Percentiles rank a stretch among this genome's conserved stretches.
phyloP scores from a whole-genome alignment of 92 coral and sea anemone genomes.

The Siderastrea radians region DNA sequence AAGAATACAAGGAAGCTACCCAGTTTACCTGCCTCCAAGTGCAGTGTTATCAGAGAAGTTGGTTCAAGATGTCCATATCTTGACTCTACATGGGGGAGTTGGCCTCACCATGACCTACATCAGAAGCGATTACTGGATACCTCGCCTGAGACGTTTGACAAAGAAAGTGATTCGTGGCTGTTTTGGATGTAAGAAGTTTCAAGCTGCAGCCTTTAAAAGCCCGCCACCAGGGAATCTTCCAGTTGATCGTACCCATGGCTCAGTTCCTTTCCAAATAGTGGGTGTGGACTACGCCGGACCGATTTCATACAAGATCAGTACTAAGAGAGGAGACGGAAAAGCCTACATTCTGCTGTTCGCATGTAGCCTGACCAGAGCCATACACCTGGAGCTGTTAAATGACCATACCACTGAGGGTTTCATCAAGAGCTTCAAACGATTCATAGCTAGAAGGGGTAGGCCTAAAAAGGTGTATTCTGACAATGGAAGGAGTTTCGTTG shows the following conservation, averaged over 20 bases:
- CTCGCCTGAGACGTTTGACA: constrained; percentile 6
- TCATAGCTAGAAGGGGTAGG: constrained; percentile 69
- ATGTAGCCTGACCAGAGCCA: constrained; percentile 40
- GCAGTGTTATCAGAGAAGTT: constrained; percentile 47
- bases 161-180: constrained; percentile 20
- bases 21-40: not conserved
- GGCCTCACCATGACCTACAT: constrained; percentile 29
- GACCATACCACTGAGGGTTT: constrained; percentile 31
- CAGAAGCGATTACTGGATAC: constrained; percentile 28
- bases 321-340: not conserved
- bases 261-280: constrained; percentile 26
- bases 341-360: constrained; percentile 37
- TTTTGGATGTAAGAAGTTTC: constrained; percentile 50
- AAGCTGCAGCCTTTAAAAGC: not conserved
- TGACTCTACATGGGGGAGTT: constrained; percentile 69
- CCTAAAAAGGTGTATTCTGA: constrained; percentile 69
- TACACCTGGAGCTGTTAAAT: constrained; percentile 15
- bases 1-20: constrained; percentile 27
- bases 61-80: constrained; percentile 49
- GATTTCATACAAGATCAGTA: not conserved
- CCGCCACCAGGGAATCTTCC: constrained; percentile 35
- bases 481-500: constrained; percentile 48
- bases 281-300: no score
- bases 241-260: constrained; percentile 21
- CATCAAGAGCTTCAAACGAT: constrained; percentile 40